Conservation (phyloP, 2,888 invertebrate species). For the Volucella zonaria region DNA sequence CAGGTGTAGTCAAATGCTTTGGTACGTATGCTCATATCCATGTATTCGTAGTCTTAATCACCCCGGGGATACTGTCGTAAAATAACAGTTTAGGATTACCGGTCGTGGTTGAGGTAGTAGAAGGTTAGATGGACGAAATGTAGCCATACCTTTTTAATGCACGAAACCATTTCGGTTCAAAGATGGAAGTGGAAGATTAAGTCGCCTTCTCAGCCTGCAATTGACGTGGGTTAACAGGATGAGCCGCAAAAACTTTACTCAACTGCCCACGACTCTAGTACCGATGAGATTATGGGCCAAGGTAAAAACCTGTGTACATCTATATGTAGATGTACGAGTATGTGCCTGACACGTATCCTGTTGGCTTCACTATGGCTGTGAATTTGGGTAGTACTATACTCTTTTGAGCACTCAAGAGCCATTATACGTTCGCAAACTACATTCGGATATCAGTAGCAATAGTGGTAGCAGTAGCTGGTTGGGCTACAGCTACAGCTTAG, state of each 20-base stretch:
- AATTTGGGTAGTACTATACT: conserved; percentile 57
- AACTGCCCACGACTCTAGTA: conserved; percentile 40
- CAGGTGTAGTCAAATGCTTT: background rate
- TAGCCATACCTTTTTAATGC: conserved; percentile 39
- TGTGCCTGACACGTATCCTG: conserved; percentile 45
- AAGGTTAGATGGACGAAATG: too few relatives aligned
- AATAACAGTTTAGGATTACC: conserved; percentile 59
- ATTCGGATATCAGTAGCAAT: conserved; percentile 40
- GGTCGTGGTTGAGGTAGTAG: conserved; percentile 9
- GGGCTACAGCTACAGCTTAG: conserved; percentile 8
- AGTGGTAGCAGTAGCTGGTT: too few relatives aligned
- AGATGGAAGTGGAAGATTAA: conserved; percentile 61
- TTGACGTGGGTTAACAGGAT: conserved; percentile 65
- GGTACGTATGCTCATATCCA: background rate
- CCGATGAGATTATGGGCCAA: conserved; percentile 38
- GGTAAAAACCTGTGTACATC: conserved; percentile 9
- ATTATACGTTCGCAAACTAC: conserved; percentile 52
- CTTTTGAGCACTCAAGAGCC: conserved; percentile 48
- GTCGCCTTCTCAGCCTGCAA: conserved; percentile 43
- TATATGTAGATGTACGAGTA: too few relatives aligned
- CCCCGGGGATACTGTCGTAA: conserved; percentile 61
- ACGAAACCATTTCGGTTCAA: conserved; percentile 49
- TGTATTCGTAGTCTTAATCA: conserved; percentile 53
- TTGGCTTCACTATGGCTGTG: conserved; percentile 18
- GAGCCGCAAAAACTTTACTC: conserved; percentile 55